Evolutionary conservation across 2,113 vertebrate species (phyloP), one percentile per base, ranked within the genome.

Genomic region (Strigops habroptila): DNA sequence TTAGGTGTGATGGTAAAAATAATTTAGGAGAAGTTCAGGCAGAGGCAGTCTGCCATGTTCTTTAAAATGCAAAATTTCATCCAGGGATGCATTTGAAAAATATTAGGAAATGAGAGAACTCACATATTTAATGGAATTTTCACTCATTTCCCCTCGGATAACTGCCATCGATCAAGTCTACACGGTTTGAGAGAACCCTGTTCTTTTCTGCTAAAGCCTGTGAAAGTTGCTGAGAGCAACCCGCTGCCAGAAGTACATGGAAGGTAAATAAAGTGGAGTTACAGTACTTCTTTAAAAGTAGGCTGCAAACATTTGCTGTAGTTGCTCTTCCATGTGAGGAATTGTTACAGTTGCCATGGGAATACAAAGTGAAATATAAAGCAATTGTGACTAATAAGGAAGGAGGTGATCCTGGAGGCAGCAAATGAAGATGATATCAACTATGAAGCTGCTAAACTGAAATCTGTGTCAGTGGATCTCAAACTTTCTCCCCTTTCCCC

Each of bases 341-440:
- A 53, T n/a, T 68, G 43, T 84, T 60, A 43, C 30, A 51, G 91
- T 91, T 95, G 84, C 84, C 82, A 95, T 82, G 65, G 83, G 52
- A 92, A 96, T 91, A 68, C 37, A 82, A 88, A 94, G 30, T n/a
- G 67, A 91, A 93, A 88, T 52, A 63, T n/a, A 63, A 92, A 92
- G 51, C 2, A 3, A 63, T 18, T 51, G n/a, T 85, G 75, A 73
- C 71, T 73, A 74, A 41, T 31, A 59, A 46, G 18, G 41, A 77
- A 93, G 41, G 57, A 85, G 41, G 59, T 28, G 67, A 95, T 82
- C 30, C 75, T 80, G 59, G 24, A 80, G 90, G 22, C 3, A 77
- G 48, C 12, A 86, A 62, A 60, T 49, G 30, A 73, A 85, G 71
- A 37, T 43, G 52, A 5, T 22, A 33, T 4, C 44, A 82, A 17